Percentiles rank a stretch among this genome's conserved stretches.
Conservation (phyloP, 2,888 invertebrate genomes). For the Perdita meconis region DNA sequence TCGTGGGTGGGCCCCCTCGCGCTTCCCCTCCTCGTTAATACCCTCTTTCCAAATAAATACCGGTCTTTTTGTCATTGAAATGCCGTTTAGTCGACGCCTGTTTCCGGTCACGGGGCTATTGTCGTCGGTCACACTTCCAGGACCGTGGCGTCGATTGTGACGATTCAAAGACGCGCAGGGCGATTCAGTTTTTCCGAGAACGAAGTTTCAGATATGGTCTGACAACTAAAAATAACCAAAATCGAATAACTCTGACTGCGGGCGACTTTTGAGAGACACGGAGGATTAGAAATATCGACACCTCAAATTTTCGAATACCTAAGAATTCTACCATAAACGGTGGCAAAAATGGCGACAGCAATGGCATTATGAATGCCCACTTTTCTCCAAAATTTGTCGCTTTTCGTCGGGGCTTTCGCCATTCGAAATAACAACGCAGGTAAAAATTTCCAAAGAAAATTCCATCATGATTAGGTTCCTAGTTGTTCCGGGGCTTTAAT, state of each 20-base stretch:
- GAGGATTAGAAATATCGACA: too few species aligned
- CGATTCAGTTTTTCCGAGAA: not conserved
- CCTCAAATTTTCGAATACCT: too few species aligned
- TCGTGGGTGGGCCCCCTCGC: slow-evolving; percentile 18
- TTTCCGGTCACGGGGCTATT: slow-evolving; percentile 42
- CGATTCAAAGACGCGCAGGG: slow-evolving; percentile 14
- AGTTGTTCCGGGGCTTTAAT: too few species aligned
- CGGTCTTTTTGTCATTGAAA: slow-evolving; percentile 56
- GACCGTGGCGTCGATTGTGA: slow-evolving; percentile 6
- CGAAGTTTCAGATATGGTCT: not conserved
- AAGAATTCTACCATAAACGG: too few species aligned
- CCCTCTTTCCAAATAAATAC: slow-evolving; percentile 54
- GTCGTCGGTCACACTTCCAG: slow-evolving; percentile 29
- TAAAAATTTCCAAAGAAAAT: too few species aligned
- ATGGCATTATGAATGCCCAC: not conserved
- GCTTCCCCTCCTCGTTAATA: slow-evolving; percentile 31
- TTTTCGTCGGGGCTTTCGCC: too few species aligned
- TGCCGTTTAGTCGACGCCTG: slow-evolving; percentile 47
- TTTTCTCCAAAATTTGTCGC: not conserved
- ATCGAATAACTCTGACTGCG: too few species aligned
- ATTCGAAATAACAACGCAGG: too few species aligned
- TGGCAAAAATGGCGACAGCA: too few species aligned
- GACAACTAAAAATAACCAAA: not conserved
- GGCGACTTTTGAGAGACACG: too few species aligned
- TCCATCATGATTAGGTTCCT: too few species aligned